Conservation (phyloP, 92 coral and sea anemone species). For the Umimayanthus kanabou region DNA sequence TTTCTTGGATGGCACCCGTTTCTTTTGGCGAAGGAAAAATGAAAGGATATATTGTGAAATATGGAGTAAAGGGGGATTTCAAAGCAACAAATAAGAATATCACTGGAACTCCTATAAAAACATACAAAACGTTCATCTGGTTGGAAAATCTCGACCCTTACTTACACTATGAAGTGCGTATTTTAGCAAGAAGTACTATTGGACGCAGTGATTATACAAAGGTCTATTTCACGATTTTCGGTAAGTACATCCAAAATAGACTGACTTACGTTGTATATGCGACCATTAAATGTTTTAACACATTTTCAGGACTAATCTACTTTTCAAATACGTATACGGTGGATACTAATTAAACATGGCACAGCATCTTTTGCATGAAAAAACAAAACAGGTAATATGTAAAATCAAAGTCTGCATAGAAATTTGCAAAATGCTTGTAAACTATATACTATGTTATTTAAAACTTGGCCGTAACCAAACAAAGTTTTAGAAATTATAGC, state of each 20-base stretch:
- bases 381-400: no score
- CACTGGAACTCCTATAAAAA: not conserved
- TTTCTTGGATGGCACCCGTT: not conserved
- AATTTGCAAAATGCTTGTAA: no score
- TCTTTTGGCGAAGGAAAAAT: not conserved
- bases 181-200: not conserved
- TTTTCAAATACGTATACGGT: no score
- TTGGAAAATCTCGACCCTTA: not conserved
- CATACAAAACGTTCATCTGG: not conserved
- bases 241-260: not conserved
- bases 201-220: not conserved
- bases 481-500: no score
- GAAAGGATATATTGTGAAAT: no score
- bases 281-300: no score
- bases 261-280: not conserved
- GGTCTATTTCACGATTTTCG: not conserved
- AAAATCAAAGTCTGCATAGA: no score
- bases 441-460: no score
- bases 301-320: no score
- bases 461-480: no score
- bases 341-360: no score
- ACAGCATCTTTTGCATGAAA: no score
- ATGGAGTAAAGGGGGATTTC: not conserved
- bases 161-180: not conserved
- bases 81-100: not conserved